Evolutionary conservation across 2,113 vertebrate species (phyloP).

Genomic region (Rhineura floridana): DNA sequence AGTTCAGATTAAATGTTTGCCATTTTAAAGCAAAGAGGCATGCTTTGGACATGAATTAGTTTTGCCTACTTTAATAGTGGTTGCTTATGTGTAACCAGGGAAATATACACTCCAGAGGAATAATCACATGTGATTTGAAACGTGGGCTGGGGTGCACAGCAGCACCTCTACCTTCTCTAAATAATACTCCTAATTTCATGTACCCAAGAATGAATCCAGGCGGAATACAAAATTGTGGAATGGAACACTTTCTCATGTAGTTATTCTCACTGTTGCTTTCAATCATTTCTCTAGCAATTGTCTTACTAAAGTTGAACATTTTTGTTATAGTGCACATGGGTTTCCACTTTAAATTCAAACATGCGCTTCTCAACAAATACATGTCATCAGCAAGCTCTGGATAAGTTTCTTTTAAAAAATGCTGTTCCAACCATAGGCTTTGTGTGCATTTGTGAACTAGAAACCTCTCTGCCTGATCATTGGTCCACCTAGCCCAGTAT

Average conservation of each 20-base stretch:
- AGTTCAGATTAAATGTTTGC: background rate
- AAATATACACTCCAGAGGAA: background rate
- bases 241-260: slow-evolving; percentile 25
- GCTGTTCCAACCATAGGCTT: background rate
- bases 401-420: background rate
- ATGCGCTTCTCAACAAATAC: background rate
- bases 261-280: background rate
- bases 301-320: slow-evolving; percentile 15
- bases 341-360: slow-evolving; percentile 23
- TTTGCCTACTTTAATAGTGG: background rate
- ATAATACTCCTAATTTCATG: background rate
- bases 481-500: background rate
- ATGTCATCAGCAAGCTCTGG: no score
- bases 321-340: slow-evolving; percentile 20
- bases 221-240: slow-evolving; percentile 7
- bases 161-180: background rate
- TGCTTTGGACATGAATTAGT: background rate
- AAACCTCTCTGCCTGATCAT: no score
- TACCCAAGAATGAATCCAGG: slow-evolving; percentile 50
- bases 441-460: no score
- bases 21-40: background rate
- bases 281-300: background rate
- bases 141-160: background rate
- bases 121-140: background rate
- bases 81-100: background rate